Conservation (phyloP, 2,888 invertebrate species). For the Epiblema foenella region DNA sequence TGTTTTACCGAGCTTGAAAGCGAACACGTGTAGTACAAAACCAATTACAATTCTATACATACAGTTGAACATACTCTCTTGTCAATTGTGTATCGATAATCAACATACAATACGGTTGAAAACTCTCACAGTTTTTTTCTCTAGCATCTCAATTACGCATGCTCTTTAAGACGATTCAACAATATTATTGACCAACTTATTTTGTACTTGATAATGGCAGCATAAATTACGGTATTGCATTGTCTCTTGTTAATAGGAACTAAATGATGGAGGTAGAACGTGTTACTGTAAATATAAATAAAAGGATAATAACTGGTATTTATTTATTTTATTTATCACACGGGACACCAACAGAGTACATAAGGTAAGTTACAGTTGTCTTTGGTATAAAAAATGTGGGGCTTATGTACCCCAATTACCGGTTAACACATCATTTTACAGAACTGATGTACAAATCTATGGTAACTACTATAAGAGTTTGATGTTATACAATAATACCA, state of each 20-base stretch:
- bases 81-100: constrained; percentile 7
- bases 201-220: neutral
- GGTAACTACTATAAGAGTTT: too few relatives aligned
- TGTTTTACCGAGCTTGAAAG: neutral
- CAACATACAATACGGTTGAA: constrained; percentile 18
- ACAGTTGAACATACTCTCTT: neutral
- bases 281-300: neutral
- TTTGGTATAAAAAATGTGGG: too few relatives aligned
- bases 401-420: too few relatives aligned
- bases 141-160: neutral
- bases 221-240: constrained; percentile 1
- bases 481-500: too few relatives aligned
- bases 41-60: neutral
- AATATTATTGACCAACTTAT: constrained; percentile 12
- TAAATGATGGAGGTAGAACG: neutral
- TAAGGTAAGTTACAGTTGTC: too few relatives aligned
- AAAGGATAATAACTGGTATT: too few relatives aligned
- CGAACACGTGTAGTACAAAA: neutral
- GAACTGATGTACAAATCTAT: too few relatives aligned
- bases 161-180: neutral
- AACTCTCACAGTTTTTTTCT: constrained; percentile 14
- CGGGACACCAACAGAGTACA: too few relatives aligned
- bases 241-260: neutral
- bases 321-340: too few relatives aligned
- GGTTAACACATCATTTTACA: too few relatives aligned